Evolutionary conservation across 2,888 invertebrate species (phyloP).

Genomic region (Volucella bombylans): DNA sequence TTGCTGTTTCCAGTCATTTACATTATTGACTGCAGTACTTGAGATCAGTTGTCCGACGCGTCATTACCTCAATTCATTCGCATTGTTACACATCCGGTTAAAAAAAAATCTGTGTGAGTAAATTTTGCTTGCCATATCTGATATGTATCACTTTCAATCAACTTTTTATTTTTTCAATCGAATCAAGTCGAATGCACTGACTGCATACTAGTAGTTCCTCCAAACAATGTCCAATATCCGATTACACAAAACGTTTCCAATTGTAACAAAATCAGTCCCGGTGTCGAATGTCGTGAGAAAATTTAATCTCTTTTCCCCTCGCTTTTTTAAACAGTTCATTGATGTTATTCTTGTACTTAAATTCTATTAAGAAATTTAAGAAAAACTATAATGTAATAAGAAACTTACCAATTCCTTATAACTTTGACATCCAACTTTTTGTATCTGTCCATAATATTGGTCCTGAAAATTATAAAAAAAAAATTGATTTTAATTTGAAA

Average conservation of each 20-base stretch:
- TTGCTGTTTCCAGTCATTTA: not conserved
- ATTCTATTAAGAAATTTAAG: not conserved
- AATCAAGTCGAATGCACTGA: not conserved
- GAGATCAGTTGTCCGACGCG: not conserved
- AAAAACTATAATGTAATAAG: conserved; percentile 1
- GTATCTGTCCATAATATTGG: conserved; percentile 47
- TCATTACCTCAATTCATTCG: conserved; percentile 5
- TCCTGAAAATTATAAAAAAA: conserved; percentile 53
- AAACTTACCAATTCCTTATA: conserved; percentile 66
- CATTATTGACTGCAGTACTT: not conserved
- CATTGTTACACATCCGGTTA: conserved; percentile 47
- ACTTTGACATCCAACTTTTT: conserved; percentile 51
- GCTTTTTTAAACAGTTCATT: not conserved
- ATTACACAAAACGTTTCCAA: conserved; percentile 45
- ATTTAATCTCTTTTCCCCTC: not conserved
- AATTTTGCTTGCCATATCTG: conserved; percentile 11
- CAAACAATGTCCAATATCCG: conserved; percentile 9
- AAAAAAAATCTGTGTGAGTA: conserved; percentile 4
- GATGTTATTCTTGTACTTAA: conserved; percentile 25
- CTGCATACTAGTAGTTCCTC: not conserved
- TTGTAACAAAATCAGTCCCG: conserved; percentile 12
- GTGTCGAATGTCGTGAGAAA: conserved; percentile 63
- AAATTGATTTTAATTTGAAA: not conserved
- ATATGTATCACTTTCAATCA: conserved; percentile 15
- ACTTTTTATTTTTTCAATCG: not conserved